phyloP scores from a whole-genome alignment of 2,888 invertebrate species.

The Cheilosia grossa region DNA sequence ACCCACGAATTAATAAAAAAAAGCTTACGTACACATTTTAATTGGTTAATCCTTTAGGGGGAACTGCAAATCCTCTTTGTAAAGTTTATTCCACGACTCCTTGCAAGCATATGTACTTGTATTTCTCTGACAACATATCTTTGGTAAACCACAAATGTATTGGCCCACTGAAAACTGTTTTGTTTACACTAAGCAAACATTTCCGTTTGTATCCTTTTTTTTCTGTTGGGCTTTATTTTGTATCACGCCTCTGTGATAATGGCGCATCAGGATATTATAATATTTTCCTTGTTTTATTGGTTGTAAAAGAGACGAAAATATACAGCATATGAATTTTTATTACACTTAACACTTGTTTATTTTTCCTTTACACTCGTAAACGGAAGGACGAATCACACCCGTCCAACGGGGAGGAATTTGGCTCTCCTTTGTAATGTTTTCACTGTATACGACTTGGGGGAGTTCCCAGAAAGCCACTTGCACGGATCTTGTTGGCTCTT shows the following conservation, averaged over 20 bases:
- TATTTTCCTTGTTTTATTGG: constrained; percentile 46
- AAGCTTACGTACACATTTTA: constrained; percentile 62
- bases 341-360: constrained; percentile 22
- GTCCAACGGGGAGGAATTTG: neutral
- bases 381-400: constrained; percentile 23
- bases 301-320: constrained; percentile 44
- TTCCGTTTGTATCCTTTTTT: constrained; percentile 14
- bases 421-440: constrained; percentile 3
- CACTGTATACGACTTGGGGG: constrained; percentile 20
- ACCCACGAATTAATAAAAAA: neutral
- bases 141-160: constrained; percentile 10
- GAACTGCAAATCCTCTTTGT: constrained; percentile 15
- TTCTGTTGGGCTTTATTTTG: neutral
- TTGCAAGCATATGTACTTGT: no score
- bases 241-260: constrained; percentile 45
- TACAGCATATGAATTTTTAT: constrained; percentile 47
- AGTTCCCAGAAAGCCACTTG: constrained; percentile 8
- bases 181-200: neutral
- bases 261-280: constrained; percentile 43
- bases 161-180: neutral
- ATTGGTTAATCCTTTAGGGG: constrained; percentile 58
- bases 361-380: constrained; percentile 19
- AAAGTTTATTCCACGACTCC: constrained; percentile 48
- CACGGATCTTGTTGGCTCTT: neutral
- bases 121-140: no score